These are phyloP conservation scores for Samia ricini DNA, from an alignment of 1,140 invertebrate species.

Conservation along the genomic window DNA sequence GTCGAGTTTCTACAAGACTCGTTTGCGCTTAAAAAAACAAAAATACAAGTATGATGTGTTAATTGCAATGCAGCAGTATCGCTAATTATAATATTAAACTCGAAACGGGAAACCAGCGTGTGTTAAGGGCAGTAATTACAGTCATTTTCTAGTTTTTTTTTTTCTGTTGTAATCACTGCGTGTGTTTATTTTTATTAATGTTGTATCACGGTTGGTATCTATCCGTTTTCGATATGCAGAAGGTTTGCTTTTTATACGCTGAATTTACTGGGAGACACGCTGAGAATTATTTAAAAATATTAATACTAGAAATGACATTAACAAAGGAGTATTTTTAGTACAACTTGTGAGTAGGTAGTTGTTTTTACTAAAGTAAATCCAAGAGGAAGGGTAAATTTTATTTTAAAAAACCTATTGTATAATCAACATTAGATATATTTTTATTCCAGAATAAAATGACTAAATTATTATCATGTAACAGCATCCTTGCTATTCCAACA, in stretches of 20 bases:
- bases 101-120: slow-evolving; percentile 28
- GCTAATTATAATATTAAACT: slow-evolving; percentile 47
- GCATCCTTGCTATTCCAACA: too few species aligned
- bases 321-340: too few species aligned
- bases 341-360: too few species aligned
- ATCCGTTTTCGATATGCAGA: background rate
- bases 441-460: too few species aligned
- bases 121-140: slow-evolving; percentile 23
- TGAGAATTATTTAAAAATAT: background rate
- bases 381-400: too few species aligned
- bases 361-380: too few species aligned
- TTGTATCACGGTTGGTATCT: background rate
- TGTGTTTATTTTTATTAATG: slow-evolving; percentile 3
- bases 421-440: too few species aligned
- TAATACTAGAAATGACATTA: too few species aligned
- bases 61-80: slow-evolving; percentile 61
- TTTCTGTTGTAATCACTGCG: slow-evolving; percentile 15
- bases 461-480: too few species aligned
- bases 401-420: too few species aligned
- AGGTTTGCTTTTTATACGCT: background rate
- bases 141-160: slow-evolving; percentile 18
- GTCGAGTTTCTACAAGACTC: slow-evolving; percentile 50
- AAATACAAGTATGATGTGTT: slow-evolving; percentile 53
- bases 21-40: slow-evolving; percentile 62
- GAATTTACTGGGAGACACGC: background rate